Percentiles rank a stretch among this genome's conserved stretches.
phyloP scores from a whole-genome alignment of 2,797 vertebrate genomes.

The Chaenodraco wilsoni region DNA sequence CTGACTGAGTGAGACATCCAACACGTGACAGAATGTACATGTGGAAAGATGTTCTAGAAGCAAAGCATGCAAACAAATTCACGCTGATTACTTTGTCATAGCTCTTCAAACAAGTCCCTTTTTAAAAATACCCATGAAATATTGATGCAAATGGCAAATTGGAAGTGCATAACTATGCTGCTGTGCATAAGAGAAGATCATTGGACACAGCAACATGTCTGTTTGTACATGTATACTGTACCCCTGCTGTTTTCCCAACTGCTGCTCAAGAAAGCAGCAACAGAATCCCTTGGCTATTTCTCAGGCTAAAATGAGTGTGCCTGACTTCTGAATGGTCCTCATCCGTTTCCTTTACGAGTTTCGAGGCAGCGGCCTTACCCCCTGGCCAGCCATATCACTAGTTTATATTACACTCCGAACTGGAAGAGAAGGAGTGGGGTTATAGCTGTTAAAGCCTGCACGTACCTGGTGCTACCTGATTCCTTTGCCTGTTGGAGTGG shows the following conservation, averaged over 20 bases:
- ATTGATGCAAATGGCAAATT: slow-evolving; percentile 3
- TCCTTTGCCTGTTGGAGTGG: slow-evolving; percentile 48
- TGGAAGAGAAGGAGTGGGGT: slow-evolving; percentile 51
- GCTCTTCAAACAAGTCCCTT: not conserved
- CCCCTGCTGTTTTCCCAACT: slow-evolving; percentile 24
- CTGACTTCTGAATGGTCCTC: slow-evolving; percentile 58
- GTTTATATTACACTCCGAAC: slow-evolving; percentile 56
- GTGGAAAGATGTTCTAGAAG: not conserved
- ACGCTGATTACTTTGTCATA: not conserved
- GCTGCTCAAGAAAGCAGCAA: slow-evolving; percentile 25
- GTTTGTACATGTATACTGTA: slow-evolving; percentile 6
- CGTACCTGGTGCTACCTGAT: slow-evolving; percentile 49
- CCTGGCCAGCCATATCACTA: slow-evolving; percentile 53
- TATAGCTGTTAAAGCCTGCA: slow-evolving; percentile 57
- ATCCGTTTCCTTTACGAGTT: slow-evolving; percentile 70
- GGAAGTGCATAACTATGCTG: not conserved
- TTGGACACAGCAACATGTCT: not conserved
- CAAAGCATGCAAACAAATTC: not conserved
- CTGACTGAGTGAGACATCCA: slow-evolving; percentile 6
- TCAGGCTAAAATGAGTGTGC: slow-evolving; percentile 53
- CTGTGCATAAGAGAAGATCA: not conserved
- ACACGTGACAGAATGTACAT: slow-evolving; percentile 16
- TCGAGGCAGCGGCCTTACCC: slow-evolving; percentile 47
- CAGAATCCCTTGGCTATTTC: slow-evolving; percentile 43
- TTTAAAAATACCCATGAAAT: not conserved